These are phyloP conservation scores for Pelodiscus sinensis DNA, from an alignment of 2,113 vertebrate species.

Conservation along the genomic window DNA sequence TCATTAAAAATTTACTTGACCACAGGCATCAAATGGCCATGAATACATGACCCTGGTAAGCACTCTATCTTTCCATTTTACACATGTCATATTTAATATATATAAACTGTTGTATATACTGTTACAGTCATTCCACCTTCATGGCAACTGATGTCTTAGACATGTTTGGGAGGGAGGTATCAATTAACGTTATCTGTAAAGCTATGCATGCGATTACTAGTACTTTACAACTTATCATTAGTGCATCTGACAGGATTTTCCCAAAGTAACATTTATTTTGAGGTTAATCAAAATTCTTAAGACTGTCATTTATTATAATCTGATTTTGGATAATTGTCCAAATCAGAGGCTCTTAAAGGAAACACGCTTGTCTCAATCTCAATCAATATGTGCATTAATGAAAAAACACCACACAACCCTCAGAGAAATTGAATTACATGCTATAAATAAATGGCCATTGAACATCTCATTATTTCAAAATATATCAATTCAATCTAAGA, in stretches of 20 bases:
- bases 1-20: conserved; percentile 72
- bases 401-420: conserved; percentile 36
- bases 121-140: conserved; percentile 42
- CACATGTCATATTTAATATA: conserved; percentile 20
- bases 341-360: conserved; percentile 69
- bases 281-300: conserved; percentile 79
- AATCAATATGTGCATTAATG: conserved; percentile 47
- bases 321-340: conserved; percentile 78
- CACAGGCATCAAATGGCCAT: conserved; percentile 61
- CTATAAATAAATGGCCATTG: conserved; percentile 57
- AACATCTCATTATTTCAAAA: conserved; percentile 17
- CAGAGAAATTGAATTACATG: conserved; percentile 59
- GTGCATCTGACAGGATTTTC: conserved; percentile 69
- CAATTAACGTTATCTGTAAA: conserved; percentile 74
- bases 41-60: conserved; percentile 39
- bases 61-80: conserved; percentile 51
- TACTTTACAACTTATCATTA: conserved; percentile 76
- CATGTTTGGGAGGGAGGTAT: conserved; percentile 65
- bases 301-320: conserved; percentile 75
- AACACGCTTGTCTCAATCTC: conserved; percentile 68
- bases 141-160: conserved; percentile 65
- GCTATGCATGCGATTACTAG: conserved; percentile 72
- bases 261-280: conserved; percentile 77
- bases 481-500: not conserved
- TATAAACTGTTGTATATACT: conserved; percentile 44